Evolutionary conservation across 2,888 invertebrate species (phyloP).

Genomic region (Dicycla oo): DNA sequence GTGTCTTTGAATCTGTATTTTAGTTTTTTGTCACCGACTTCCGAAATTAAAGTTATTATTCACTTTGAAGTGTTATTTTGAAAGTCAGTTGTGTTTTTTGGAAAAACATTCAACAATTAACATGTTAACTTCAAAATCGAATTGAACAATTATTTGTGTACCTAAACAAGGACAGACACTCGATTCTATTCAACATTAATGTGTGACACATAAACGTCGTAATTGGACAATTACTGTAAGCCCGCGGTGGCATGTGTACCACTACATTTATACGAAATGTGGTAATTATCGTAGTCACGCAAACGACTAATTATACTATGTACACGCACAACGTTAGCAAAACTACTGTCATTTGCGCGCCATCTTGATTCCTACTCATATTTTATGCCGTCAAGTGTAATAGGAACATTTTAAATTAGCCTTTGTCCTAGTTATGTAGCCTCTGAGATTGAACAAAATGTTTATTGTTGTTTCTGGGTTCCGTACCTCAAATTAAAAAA

Average conservation of each 20-base stretch:
- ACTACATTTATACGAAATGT: slow-evolving; percentile 78
- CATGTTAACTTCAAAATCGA: slow-evolving; percentile 17
- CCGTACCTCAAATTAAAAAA: too few relatives aligned
- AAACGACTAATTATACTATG: slow-evolving; percentile 82
- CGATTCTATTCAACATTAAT: slow-evolving; percentile 70
- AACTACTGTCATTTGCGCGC: slow-evolving; percentile 70
- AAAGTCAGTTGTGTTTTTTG: not conserved
- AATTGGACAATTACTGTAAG: slow-evolving; percentile 83
- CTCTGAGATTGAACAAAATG: slow-evolving; percentile 31
- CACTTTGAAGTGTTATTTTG: too few relatives aligned
- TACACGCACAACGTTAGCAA: slow-evolving; percentile 69
- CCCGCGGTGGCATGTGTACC: slow-evolving; percentile 77
- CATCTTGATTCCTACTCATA: slow-evolving; percentile 58
- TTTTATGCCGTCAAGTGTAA: slow-evolving; percentile 44
- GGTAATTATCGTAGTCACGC: slow-evolving; percentile 85
- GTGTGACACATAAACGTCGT: slow-evolving; percentile 74
- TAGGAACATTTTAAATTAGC: slow-evolving; percentile 51
- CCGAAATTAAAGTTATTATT: too few relatives aligned
- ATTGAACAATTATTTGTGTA: slow-evolving; percentile 54
- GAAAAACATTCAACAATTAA: not conserved
- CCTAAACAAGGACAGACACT: slow-evolving; percentile 62
- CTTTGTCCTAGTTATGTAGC: slow-evolving; percentile 28
- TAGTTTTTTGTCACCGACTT: too few relatives aligned
- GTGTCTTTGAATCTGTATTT: too few relatives aligned
- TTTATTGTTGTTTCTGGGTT: slow-evolving; percentile 37